Evolutionary conservation across 1,140 invertebrate species (phyloP).

Genomic region (Drosophila pandora): DNA sequence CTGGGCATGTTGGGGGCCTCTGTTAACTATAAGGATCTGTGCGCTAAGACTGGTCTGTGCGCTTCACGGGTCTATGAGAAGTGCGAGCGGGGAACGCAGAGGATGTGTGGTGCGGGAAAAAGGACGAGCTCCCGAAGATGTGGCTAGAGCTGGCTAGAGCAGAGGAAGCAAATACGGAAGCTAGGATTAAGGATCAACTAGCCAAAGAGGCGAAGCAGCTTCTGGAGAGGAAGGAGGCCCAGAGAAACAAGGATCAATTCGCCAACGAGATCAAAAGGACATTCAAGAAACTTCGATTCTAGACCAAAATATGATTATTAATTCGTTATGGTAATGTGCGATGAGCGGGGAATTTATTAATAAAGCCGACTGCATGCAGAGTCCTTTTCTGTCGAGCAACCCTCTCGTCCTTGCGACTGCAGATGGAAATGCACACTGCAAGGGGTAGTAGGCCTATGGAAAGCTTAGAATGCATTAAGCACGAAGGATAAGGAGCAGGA

Average conservation of each 20-base stretch:
- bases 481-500: slow-evolving; percentile 40
- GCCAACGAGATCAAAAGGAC: neutral
- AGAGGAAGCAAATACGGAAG: neutral
- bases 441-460: slow-evolving; percentile 76
- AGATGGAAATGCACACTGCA: slow-evolving; percentile 42
- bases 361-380: slow-evolving; percentile 47
- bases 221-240: neutral
- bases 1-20: neutral
- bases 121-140: neutral
- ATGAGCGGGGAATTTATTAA: slow-evolving; percentile 36
- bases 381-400: slow-evolving; percentile 33
- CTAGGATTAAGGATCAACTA: neutral
- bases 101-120: neutral
- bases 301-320: slow-evolving; percentile 33
- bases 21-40: neutral
- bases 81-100: slow-evolving; percentile 2
- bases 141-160: neutral
- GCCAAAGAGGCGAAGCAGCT: neutral
- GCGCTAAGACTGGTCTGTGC: too few relatives aligned
- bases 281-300: slow-evolving; percentile 18
- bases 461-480: slow-evolving; percentile 67
- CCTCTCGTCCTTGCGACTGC: slow-evolving; percentile 14
- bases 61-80: slow-evolving; percentile 3
- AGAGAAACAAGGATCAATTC: neutral
- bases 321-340: slow-evolving; percentile 44